A percentile compares a stretch with the other conserved stretches of the same genome.
These are phyloP conservation scores for Cephalophus harveyi DNA, from an alignment of 2,113 vertebrate species.

Conservation along the genomic window DNA sequence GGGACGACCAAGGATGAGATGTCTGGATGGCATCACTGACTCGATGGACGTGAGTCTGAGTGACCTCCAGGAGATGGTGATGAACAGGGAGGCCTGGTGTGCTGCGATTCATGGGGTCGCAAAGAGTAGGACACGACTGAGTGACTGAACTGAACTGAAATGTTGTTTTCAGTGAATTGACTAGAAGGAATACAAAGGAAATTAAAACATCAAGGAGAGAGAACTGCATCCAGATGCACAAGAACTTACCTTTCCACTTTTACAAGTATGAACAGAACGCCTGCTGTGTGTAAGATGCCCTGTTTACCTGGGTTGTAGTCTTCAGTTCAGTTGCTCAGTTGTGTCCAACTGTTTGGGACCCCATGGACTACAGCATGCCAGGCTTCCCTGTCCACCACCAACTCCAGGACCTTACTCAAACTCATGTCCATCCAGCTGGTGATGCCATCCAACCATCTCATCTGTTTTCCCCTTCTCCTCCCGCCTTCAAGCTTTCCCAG, in stretches of 20 bases:
- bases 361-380: not conserved
- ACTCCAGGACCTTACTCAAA: not conserved
- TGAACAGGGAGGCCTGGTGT: too few relatives aligned
- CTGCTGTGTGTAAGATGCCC: not conserved
- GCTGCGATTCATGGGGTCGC: too few relatives aligned
- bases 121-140: too few relatives aligned
- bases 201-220: not conserved
- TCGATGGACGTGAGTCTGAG: too few relatives aligned
- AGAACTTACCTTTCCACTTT: not conserved
- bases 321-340: not conserved
- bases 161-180: not conserved
- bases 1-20: too few relatives aligned
- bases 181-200: not conserved
- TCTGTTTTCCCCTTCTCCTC: not conserved
- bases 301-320: not conserved
- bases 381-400: not conserved
- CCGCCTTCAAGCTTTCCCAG: too few relatives aligned
- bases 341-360: not conserved
- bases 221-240: not conserved
- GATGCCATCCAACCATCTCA: not conserved
- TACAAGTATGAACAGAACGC: not conserved
- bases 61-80: too few relatives aligned
- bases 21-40: too few relatives aligned
- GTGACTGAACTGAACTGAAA: too few relatives aligned
- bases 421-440: not conserved